Evolutionary conservation across 1,140 invertebrate genomes (phyloP), one percentile per base, ranked within the genome.

Genomic region (Berghia stephanieae): DNA sequence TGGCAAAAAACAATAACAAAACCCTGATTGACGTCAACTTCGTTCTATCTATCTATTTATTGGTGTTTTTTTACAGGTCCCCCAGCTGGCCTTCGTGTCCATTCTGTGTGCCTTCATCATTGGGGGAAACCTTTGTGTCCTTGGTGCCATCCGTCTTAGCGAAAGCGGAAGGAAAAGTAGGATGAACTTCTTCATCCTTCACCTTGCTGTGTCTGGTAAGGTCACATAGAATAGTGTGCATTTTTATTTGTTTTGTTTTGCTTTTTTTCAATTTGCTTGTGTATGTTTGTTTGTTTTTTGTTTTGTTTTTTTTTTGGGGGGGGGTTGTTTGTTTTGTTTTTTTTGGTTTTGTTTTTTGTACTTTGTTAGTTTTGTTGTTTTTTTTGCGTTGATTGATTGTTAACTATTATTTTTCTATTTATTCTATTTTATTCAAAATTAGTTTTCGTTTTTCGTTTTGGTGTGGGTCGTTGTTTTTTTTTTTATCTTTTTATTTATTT

Each of bases 181-280:
- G 31, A 98, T 98, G 96, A 97, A 97, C 86, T 98, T 96, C 90
- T 98, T 98, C 90, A 98, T 98, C 81, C 96, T 95, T 91, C 96
- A 98, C 86, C 90, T 98, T 24, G 96, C 96, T 4, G 92, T 97
- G 77, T 96, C 96, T 90, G 96, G 96, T 92, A 86, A 70, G 79
- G n/a, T n/a, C n/a, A n/a, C n/a, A n/a, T n/a, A n/a, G n/a, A n/a
- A n/a, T n/a, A n/a, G n/a, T n/a, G n/a, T n/a, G n/a, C 10, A 3
- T 60, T 3, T 34, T 60, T 16, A n/a, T 60, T 2, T 34, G 55
- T 3, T n/a, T 60, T 3, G 21, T 60, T 16, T 40, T 60, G n/a
- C 36, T 74, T 3, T 40, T 38, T n/a, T 34, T 74, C 18, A 10
- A 38, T n/a, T 24, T 60, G n/a, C n/a, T 60, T 4, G 21, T 60